phyloP scores from a whole-genome alignment of 2,797 vertebrate species.

The Gymnothorax reevesii region DNA sequence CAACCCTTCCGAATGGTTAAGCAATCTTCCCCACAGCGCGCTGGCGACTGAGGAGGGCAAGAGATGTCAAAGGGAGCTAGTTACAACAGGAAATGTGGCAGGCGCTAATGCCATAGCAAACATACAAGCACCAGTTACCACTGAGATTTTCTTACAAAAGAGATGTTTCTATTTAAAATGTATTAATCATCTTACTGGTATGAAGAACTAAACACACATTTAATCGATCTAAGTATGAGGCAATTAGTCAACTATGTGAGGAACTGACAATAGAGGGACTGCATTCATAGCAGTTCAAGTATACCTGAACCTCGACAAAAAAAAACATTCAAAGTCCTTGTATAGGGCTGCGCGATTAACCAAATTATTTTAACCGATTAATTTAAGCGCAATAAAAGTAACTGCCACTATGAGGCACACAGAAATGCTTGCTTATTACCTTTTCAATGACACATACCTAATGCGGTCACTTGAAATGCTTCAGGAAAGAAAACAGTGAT shows the following conservation, averaged over 20 bases:
- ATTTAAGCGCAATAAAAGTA: neutral
- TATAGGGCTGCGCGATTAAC: too few species aligned
- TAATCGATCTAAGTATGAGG: neutral
- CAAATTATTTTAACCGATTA: too few species aligned
- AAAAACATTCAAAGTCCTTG: too few species aligned
- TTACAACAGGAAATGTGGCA: slow-evolving; percentile 27
- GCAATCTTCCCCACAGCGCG: slow-evolving; percentile 59
- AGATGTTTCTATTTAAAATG: neutral
- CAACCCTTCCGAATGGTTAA: slow-evolving; percentile 77
- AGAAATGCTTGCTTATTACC: too few species aligned
- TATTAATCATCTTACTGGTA: neutral
- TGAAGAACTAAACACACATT: neutral
- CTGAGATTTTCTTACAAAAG: neutral
- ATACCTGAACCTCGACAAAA: too few species aligned
- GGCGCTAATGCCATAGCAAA: slow-evolving; percentile 12
- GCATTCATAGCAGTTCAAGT: neutral
- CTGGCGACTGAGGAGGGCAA: neutral
- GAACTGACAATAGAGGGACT: neutral
- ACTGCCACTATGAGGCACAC: neutral
- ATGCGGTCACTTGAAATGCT: too few species aligned
- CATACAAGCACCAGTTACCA: too few species aligned
- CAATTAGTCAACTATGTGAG: neutral
- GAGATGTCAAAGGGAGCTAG: slow-evolving; percentile 16
- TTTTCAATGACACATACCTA: too few species aligned
- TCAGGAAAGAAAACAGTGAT: too few species aligned